Evolutionary conservation across 2,113 vertebrate species (phyloP).

Genomic region (Cinclus mexicanus): DNA sequence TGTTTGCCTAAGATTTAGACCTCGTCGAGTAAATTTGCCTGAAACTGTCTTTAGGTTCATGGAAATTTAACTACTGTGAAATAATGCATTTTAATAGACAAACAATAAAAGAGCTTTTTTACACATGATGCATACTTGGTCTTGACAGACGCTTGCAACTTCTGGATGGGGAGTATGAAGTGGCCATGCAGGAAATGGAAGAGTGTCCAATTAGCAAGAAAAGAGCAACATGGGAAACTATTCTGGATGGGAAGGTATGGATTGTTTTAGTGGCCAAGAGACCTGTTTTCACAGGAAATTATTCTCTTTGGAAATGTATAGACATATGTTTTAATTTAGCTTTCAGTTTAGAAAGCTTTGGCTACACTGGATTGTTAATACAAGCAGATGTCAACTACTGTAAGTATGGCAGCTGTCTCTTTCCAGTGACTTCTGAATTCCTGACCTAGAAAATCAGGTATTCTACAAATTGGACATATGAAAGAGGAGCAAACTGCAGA

Average conservation of each 20-base stretch:
- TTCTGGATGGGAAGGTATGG: slow-evolving; percentile 94
- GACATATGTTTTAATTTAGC: background rate
- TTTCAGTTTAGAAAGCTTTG: background rate
- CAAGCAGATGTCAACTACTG: background rate
- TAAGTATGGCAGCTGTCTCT: background rate
- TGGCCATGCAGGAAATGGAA: slow-evolving; percentile 98
- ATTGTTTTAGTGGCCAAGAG: background rate
- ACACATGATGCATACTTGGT: background rate
- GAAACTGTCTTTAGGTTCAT: background rate
- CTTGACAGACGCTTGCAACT: slow-evolving; percentile 88
- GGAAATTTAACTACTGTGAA: background rate
- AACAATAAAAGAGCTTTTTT: background rate
- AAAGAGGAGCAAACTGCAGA: background rate
- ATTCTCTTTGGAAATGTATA: background rate
- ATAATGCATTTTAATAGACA: background rate
- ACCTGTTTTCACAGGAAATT: background rate
- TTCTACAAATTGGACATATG: background rate
- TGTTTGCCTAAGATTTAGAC: background rate
- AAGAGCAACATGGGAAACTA: slow-evolving; percentile 98
- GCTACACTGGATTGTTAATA: background rate
- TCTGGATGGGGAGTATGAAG: slow-evolving; percentile 97
- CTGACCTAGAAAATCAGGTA: background rate
- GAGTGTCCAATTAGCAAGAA: slow-evolving; percentile 97
- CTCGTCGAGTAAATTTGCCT: background rate
- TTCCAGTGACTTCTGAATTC: background rate